phyloP scores from a whole-genome alignment of 2,113 vertebrate species.

The Lichenostomus cassidix region DNA sequence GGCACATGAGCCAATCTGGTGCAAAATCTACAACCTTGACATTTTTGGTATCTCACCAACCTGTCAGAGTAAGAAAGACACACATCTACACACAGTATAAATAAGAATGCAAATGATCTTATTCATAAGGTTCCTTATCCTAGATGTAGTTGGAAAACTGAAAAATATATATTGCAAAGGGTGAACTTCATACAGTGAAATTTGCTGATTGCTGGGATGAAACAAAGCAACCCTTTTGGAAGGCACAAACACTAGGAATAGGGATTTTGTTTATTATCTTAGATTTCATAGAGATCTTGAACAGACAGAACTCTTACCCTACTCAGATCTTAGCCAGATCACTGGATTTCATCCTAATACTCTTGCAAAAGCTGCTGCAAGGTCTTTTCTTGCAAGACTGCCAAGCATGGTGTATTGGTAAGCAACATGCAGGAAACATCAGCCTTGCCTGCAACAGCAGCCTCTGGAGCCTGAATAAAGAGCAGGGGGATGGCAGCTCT shows the following conservation, averaged over 20 bases:
- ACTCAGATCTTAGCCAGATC: background rate
- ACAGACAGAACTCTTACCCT: background rate
- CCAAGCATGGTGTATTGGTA: background rate
- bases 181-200: background rate
- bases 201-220: background rate
- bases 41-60: background rate
- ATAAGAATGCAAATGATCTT: background rate
- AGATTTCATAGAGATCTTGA: background rate
- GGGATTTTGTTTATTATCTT: background rate
- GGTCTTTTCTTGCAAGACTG: background rate
- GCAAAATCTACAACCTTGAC: background rate
- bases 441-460: rapidly evolving
- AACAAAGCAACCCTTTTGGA: background rate
- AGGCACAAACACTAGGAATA: rapidly evolving
- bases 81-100: rapidly evolving
- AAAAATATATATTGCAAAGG: background rate
- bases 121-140: background rate
- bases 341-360: background rate
- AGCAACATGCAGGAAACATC: background rate
- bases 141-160: background rate
- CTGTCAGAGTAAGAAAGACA: background rate
- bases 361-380: background rate
- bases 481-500: background rate
- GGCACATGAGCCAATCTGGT: background rate
- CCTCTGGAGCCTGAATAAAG: background rate